phyloP scores from a whole-genome alignment of 2,113 vertebrate species.

The Poecilia latipinna region DNA sequence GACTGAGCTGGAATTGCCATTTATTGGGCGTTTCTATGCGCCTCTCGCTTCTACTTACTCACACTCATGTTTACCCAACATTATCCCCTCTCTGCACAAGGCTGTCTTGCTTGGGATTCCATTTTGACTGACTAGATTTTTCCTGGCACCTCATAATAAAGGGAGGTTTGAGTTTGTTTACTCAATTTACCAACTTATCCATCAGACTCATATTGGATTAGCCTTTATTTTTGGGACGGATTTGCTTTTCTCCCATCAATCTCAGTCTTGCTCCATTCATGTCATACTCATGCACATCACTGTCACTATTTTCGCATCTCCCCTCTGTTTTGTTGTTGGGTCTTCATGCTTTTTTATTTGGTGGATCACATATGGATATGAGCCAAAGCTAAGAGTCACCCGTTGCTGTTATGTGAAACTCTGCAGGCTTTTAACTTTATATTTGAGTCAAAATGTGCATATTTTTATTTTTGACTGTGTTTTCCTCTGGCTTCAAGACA shows the following conservation, averaged over 20 bases:
- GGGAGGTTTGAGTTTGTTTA: conserved; percentile 60
- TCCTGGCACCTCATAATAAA: conserved; percentile 53
- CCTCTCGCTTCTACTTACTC: conserved; percentile 2
- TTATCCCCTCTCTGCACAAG: conserved; percentile 45
- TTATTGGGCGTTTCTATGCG: conserved; percentile 14
- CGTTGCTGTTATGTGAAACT: not conserved
- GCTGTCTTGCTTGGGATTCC: conserved; percentile 46
- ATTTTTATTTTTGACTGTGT: not conserved
- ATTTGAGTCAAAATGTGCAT: not conserved
- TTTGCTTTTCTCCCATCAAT: conserved; percentile 49
- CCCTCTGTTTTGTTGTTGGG: conserved; percentile 2
- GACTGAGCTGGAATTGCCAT: conserved; percentile 29
- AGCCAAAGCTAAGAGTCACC: not conserved
- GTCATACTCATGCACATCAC: conserved; percentile 6
- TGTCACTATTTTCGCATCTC: not conserved
- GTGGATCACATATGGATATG: not conserved
- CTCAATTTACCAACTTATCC: conserved; percentile 63
- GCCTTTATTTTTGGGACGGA: conserved; percentile 46
- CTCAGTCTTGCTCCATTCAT: conserved; percentile 14
- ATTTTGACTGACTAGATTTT: conserved; percentile 59
- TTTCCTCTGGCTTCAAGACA: not conserved
- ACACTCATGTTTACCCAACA: conserved; percentile 42
- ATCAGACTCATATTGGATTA: conserved; percentile 63
- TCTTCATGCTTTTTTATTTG: not conserved
- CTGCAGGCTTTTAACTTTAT: not conserved